Evolutionary conservation across 2,113 vertebrate genomes (phyloP), one percentile per base, ranked within the genome.

Genomic region (Ahaetulla prasina): DNA sequence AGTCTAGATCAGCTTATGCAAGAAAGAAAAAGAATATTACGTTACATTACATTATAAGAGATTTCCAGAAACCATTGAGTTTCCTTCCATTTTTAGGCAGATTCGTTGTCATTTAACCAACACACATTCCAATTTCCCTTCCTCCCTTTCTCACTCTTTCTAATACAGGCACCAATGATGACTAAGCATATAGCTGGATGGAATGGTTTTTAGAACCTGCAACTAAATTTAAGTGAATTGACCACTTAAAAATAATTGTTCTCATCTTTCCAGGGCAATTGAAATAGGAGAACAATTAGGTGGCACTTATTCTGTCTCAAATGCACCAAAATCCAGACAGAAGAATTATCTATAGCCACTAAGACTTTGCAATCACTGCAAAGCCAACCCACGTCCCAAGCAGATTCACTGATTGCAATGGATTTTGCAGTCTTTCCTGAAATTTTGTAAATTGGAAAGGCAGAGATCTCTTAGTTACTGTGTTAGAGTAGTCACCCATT

Each of bases 331-430:
- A 92, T 96, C 94, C 92, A 96, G 91, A 90, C 63, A 90, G 53
- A 95, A 91, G 94, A 96, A 91, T 94, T 95, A 89, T 93, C 95
- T 96, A 92, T 74, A 0, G 43, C 89, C 92, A 92, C 87, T 52
- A 10, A 93, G 91, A 94, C 90, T 92, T 91, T 91, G 57, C 14
- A 68, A 57, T 4, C 89, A 91, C 95, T 86, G 52, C 55, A 89
- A 92, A 93, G 91, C 43, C 35, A 88, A 27, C 50, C 52, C 30
- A 23, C 27, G 87, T 5, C 14, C 30, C 85, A 80, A 94, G 87
- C 89, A 91, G 93, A 90, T 88, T 91, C 47, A 90, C 87, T 88
- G 45, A 22, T 8, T 92, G 54, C 49, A 94, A 91, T 0, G 6
- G 89, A 89, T 93, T 93, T 84, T 47, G 89, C 53, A 93, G 74